phyloP scores from a whole-genome alignment of 2,113 vertebrate species.

The Bubo bubo region DNA sequence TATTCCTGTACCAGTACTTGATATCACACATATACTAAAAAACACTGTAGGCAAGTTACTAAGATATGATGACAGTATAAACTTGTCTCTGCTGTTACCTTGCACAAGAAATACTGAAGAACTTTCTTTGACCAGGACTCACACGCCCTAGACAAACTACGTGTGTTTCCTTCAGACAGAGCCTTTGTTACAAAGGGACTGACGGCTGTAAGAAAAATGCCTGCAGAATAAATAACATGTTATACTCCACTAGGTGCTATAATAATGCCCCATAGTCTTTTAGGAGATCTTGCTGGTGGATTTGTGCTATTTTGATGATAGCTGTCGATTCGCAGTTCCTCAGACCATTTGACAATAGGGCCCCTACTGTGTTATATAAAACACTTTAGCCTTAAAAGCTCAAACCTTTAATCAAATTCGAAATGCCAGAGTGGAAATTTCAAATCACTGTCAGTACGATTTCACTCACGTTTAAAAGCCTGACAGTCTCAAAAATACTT shows the following conservation, averaged over 20 bases:
- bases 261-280: conserved; percentile 36
- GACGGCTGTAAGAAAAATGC: not conserved
- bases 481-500: conserved; percentile 12
- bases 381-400: conserved; percentile 59
- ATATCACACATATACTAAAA: not conserved
- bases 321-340: conserved; percentile 14
- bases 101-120: not conserved
- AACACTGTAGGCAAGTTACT: accelerated
- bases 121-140: not conserved
- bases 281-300: conserved; percentile 30
- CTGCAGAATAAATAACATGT: conserved; percentile 30
- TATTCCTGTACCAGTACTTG: not conserved
- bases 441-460: conserved; percentile 12
- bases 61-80: not conserved
- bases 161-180: not conserved
- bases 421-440: conserved; percentile 55
- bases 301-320: conserved; percentile 61
- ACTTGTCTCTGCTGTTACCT: not conserved
- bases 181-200: not conserved
- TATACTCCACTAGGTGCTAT: conserved; percentile 40
- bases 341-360: conserved; percentile 10
- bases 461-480: not conserved
- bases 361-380: conserved; percentile 34
- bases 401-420: conserved; percentile 50
- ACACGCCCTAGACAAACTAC: not conserved